These are phyloP conservation scores for Lasioglossum baleicum DNA, from an alignment of 1,140 invertebrate species.

Conservation along the genomic window DNA sequence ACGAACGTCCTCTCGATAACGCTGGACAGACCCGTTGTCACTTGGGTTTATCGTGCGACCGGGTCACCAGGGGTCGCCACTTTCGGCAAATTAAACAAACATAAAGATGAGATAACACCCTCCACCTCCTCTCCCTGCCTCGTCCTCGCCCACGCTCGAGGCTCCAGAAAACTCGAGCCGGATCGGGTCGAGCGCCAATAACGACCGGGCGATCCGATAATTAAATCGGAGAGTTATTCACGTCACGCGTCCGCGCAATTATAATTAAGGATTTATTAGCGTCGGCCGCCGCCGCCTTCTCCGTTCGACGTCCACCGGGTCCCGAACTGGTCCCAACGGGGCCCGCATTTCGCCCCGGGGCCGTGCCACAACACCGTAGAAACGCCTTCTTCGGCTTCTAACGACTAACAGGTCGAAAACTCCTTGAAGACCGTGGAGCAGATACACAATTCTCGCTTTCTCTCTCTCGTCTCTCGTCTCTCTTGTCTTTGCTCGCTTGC, in stretches of 20 bases:
- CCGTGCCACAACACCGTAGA: constrained; percentile 72
- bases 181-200: constrained; percentile 38
- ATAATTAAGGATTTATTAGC: constrained; percentile 81
- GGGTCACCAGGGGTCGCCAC: background rate
- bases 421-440: constrained; percentile 70
- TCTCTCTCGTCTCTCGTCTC: constrained; percentile 30
- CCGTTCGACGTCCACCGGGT: constrained; percentile 33
- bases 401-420: constrained; percentile 79
- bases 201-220: constrained; percentile 73
- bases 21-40: background rate
- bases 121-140: background rate
- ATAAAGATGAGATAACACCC: constrained; percentile 49
- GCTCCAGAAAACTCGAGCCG: constrained; percentile 12
- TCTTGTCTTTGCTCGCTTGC: background rate
- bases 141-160: background rate
- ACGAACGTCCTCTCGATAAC: background rate
- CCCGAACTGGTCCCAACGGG: background rate
- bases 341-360: constrained; percentile 27
- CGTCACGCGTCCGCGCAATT: constrained; percentile 79
- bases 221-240: constrained; percentile 80
- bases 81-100: constrained; percentile 58
- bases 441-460: constrained; percentile 4
- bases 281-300: constrained; percentile 59
- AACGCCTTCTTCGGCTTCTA: constrained; percentile 77
- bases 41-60: background rate